phyloP scores from a whole-genome alignment of 2,888 invertebrate species.

The Hirtodrosophila histrioides region DNA sequence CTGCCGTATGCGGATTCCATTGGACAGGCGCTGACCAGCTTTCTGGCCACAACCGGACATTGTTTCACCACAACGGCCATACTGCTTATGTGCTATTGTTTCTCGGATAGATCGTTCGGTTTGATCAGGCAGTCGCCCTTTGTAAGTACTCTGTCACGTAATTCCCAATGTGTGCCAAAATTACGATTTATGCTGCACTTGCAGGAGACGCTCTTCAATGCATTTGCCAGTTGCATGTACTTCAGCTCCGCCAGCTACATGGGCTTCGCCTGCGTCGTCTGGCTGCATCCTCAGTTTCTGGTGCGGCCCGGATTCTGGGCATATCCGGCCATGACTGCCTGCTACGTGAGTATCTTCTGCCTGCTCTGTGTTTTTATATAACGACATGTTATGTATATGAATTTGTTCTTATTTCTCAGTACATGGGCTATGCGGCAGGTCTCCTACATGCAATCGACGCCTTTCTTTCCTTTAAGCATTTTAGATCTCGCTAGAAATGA shows the following conservation, averaged over 20 bases:
- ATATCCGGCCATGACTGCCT: conserved; percentile 94
- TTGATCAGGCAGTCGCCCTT: conserved; percentile 92
- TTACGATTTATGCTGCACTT: conserved; percentile 40
- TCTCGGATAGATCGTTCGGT: conserved; percentile 90
- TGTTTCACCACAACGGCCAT: conserved; percentile 91
- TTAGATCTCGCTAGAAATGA: conserved; percentile 85
- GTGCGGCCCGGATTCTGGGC: conserved; percentile 90
- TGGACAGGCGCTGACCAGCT: conserved; percentile 92
- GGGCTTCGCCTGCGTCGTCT: conserved; percentile 91
- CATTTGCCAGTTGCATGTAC: conserved; percentile 90
- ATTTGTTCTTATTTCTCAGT: conserved; percentile 89
- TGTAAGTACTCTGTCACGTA: conserved; percentile 86
- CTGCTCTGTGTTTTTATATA: background rate
- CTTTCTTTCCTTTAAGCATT: conserved; percentile 90
- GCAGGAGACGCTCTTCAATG: conserved; percentile 92
- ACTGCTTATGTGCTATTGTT: conserved; percentile 90
- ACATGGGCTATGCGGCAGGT: conserved; percentile 91
- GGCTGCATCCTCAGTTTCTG: conserved; percentile 90
- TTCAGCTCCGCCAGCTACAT: conserved; percentile 92
- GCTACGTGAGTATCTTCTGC: conserved; percentile 89
- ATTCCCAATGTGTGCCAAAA: too few species aligned
- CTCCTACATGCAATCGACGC: conserved; percentile 91
- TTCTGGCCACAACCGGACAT: conserved; percentile 91
- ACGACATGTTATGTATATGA: background rate
- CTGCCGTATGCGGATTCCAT: conserved; percentile 89